Conservation (phyloP, 1,140 invertebrate species). For the Drosophila sp. region DNA sequence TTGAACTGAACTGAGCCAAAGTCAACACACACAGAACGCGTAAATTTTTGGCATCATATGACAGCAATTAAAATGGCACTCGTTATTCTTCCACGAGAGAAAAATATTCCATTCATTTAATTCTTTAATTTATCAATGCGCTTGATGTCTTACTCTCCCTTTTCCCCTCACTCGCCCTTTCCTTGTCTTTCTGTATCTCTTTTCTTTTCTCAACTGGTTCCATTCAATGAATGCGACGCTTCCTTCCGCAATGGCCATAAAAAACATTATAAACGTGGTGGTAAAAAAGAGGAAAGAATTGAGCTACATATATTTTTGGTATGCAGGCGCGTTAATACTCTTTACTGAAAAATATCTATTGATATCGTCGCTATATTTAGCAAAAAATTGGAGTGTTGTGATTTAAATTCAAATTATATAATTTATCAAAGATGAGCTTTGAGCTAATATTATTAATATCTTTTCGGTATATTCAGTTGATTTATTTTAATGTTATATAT, state of each 20-base stretch:
- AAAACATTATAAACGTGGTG: constrained; percentile 22
- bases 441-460: too few relatives aligned
- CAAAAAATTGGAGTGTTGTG: too few relatives aligned
- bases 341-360: background rate
- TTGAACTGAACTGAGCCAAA: constrained; percentile 6
- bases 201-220: constrained; percentile 46
- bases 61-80: constrained; percentile 47
- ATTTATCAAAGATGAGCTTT: too few relatives aligned
- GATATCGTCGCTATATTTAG: too few relatives aligned
- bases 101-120: constrained; percentile 51
- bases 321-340: background rate
- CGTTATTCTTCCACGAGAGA: constrained; percentile 2
- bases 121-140: constrained; percentile 49
- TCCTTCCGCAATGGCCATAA: constrained; percentile 66
- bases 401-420: too few relatives aligned
- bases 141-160: constrained; percentile 5
- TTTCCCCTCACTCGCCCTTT: background rate
- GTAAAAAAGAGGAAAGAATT: background rate
- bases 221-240: constrained; percentile 63
- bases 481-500: too few relatives aligned
- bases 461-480: too few relatives aligned
- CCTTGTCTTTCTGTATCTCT: constrained; percentile 30
- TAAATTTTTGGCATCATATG: constrained; percentile 42
- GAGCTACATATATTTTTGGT: constrained; percentile 1
- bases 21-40: constrained; percentile 9